Percentiles rank a stretch among this genome's conserved stretches.
These are phyloP conservation scores for Helostoma temminkii DNA, from an alignment of 2,797 vertebrate species.

Conservation along the genomic window DNA sequence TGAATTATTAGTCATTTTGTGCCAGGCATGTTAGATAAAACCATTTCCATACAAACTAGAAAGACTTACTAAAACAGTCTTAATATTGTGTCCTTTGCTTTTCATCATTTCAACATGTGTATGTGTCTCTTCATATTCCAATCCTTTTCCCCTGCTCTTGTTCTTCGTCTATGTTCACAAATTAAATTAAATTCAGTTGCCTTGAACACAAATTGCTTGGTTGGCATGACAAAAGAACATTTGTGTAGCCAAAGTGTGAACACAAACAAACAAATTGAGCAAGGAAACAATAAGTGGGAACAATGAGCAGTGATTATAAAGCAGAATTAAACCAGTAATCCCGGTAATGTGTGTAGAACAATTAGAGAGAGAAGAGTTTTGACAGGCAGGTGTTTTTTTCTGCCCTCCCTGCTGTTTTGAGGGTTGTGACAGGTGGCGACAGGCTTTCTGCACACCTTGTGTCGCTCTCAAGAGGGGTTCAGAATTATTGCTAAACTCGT, in stretches of 20 bases:
- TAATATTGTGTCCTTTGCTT: conserved; percentile 48
- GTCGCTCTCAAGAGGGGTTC: conserved; percentile 62
- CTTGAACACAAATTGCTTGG: conserved; percentile 67
- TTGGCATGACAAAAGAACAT: conserved; percentile 78
- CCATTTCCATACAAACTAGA: conserved; percentile 10
- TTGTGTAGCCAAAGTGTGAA: conserved; percentile 71
- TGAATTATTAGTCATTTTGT: conserved; percentile 70
- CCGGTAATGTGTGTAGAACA: conserved; percentile 62
- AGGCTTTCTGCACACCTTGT: conserved; percentile 50
- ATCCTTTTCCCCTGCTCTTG: conserved; percentile 17
- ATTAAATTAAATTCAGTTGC: conserved; percentile 75
- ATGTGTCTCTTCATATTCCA: conserved; percentile 47
- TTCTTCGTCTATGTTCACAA: conserved; percentile 52
- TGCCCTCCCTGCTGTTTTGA: conserved; percentile 65
- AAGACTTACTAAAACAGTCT: conserved; percentile 42
- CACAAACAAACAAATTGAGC: conserved; percentile 82
- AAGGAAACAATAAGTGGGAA: conserved; percentile 77
- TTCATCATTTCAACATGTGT: conserved; percentile 37
- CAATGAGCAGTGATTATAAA: conserved; percentile 77
- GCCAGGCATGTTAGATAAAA: conserved; percentile 49
- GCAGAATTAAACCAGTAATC: conserved; percentile 78
- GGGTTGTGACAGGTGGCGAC: conserved; percentile 77
- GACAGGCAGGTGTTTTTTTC: conserved; percentile 70
- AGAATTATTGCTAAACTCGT: conserved; percentile 65
- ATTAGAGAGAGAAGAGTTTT: conserved; percentile 72